These are phyloP conservation scores for Carcharodon carcharias DNA, from an alignment of 2,797 vertebrate genomes.

Conservation along the genomic window DNA sequence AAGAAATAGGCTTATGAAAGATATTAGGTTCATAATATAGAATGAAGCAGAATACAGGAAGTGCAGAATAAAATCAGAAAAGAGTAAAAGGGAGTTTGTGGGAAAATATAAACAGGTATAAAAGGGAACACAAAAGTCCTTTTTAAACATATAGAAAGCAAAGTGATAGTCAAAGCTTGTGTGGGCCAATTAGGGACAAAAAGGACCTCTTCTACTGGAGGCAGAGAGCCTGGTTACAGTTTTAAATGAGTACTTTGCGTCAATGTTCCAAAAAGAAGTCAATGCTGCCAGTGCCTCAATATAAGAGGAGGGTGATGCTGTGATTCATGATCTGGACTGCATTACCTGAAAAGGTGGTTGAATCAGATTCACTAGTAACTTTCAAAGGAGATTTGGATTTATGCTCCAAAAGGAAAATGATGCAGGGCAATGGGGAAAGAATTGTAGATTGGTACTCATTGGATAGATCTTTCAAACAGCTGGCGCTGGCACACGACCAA, in stretches of 20 bases:
- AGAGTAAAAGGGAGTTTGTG: not conserved
- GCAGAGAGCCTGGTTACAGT: not conserved
- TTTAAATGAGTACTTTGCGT: not conserved
- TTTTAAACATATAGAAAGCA: not conserved
- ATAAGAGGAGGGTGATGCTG: not conserved
- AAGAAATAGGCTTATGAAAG: not conserved
- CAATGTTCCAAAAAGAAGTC: not conserved
- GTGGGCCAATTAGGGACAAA: not conserved
- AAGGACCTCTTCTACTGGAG: not conserved
- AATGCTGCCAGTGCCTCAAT: not conserved
- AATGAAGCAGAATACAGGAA: not conserved
- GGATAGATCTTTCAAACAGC: not conserved
- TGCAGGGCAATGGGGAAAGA: not conserved
- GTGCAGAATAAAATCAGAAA: not conserved
- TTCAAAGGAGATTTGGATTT: not conserved
- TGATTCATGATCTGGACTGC: not conserved
- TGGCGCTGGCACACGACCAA: no score
- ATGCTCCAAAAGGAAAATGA: not conserved
- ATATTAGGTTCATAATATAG: not conserved
- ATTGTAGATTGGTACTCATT: not conserved
- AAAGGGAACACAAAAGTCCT: not conserved
- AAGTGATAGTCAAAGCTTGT: not conserved
- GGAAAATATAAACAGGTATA: not conserved
- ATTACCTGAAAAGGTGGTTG: not conserved
- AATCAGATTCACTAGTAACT: not conserved